phyloP scores from a whole-genome alignment of 2,113 vertebrate species.

The Strix aluco region DNA sequence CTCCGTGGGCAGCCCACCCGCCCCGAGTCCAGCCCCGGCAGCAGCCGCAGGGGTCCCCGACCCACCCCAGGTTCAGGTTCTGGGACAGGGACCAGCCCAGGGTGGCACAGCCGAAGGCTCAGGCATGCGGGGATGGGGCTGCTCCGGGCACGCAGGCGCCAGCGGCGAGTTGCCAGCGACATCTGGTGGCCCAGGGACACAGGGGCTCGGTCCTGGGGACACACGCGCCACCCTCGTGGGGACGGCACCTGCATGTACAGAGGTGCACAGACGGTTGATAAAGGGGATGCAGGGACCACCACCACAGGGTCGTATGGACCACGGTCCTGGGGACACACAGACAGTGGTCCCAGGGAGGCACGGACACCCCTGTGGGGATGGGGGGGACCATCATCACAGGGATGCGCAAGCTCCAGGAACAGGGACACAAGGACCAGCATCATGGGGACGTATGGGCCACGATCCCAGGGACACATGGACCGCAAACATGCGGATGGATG shows the following conservation, averaged over 20 bases:
- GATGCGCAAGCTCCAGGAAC: not conserved
- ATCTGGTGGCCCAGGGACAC: slow-evolving; percentile 51
- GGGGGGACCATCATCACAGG: rapidly evolving
- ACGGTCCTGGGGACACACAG: not conserved
- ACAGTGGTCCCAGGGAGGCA: not conserved
- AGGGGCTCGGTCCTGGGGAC: not conserved
- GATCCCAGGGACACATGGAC: not conserved
- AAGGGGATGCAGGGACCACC: not conserved
- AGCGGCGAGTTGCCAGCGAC: slow-evolving; percentile 48
- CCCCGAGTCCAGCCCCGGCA: not conserved
- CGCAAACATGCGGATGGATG: not conserved
- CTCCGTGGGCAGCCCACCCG: not conserved
- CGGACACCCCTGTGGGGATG: rapidly evolving
- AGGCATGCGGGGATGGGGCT: not conserved
- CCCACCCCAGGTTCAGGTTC: not conserved
- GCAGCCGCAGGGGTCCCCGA: not conserved
- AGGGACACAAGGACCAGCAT: not conserved
- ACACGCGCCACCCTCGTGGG: not conserved
- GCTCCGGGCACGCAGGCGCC: not conserved
- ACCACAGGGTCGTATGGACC: rapidly evolving
- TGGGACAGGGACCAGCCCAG: not conserved
- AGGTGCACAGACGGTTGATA: not conserved
- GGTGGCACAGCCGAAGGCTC: not conserved
- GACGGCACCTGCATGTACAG: not conserved
- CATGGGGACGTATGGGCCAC: rapidly evolving